A percentile compares a stretch with the other conserved stretches of the same genome.
Conservation (phyloP, 2,113 vertebrate species). For the Mobula hypostoma region DNA sequence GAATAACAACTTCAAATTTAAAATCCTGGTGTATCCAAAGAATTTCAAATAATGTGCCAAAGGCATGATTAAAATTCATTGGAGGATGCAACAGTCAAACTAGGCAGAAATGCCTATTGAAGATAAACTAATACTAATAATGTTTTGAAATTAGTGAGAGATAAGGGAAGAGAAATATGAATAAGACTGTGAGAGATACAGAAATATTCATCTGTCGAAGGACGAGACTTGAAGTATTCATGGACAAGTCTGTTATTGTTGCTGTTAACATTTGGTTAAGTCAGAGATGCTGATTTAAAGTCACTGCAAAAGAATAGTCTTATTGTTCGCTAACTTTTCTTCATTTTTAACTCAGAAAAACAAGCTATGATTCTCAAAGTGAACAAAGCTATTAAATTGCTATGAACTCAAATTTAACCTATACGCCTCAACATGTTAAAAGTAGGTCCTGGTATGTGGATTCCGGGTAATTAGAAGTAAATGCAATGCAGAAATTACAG, state of each 20-base stretch:
- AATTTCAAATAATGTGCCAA: background rate
- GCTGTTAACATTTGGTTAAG: background rate
- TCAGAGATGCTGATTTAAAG: background rate
- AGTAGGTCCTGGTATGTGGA: background rate
- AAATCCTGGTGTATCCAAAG: background rate
- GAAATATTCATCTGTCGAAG: background rate
- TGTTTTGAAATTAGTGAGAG: background rate
- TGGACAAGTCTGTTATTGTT: background rate
- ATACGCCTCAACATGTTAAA: background rate
- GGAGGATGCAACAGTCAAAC: background rate
- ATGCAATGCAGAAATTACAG: background rate
- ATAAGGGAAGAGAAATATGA: background rate
- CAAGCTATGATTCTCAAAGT: background rate
- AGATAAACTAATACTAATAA: conserved; percentile 21
- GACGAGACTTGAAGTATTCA: background rate
- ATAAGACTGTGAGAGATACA: background rate
- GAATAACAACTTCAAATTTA: background rate
- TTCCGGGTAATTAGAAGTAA: background rate
- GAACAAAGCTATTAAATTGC: background rate
- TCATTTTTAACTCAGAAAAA: background rate
- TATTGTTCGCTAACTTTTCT: background rate
- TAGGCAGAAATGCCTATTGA: background rate
- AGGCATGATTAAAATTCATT: conserved; percentile 5
- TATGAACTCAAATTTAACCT: background rate
- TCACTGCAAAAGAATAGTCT: background rate